These are phyloP conservation scores for Amazonetta brasiliensis DNA, from an alignment of 2,797 vertebrate genomes.

Conservation along the genomic window DNA sequence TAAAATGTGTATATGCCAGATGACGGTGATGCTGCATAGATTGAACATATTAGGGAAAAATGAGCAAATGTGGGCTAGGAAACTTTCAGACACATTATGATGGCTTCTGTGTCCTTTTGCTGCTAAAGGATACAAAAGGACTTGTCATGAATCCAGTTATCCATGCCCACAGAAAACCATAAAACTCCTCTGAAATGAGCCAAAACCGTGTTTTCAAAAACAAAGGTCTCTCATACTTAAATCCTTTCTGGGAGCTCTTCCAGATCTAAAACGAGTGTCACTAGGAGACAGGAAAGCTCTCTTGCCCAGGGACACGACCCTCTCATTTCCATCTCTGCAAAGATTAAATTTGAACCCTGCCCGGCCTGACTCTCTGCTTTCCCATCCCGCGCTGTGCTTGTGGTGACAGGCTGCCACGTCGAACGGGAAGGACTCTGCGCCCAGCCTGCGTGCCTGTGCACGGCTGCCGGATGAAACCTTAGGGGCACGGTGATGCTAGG, in stretches of 20 bases:
- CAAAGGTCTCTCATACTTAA: slow-evolving; percentile 49
- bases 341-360: slow-evolving; percentile 34
- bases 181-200: slow-evolving; percentile 36
- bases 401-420: background rate
- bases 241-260: slow-evolving; percentile 62
- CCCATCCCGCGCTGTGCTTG: slow-evolving; percentile 6
- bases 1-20: background rate
- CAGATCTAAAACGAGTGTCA: slow-evolving; percentile 59
- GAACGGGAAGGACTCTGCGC: background rate
- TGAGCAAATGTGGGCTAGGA: background rate
- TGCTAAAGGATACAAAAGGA: slow-evolving; percentile 12
- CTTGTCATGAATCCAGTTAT: slow-evolving; percentile 1
- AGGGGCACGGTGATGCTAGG: background rate
- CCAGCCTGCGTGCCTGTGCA: background rate
- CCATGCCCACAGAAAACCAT: slow-evolving; percentile 31
- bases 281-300: slow-evolving; percentile 49
- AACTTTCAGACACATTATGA: slow-evolving; percentile 15
- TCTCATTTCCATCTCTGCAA: slow-evolving; percentile 43
- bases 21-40: background rate
- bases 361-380: background rate
- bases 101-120: slow-evolving; percentile 17
- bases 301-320: background rate
- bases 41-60: background rate
- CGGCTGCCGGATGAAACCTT: background rate
- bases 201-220: slow-evolving; percentile 56